These are phyloP conservation scores for Formicarius rufipectus DNA, from an alignment of 2,113 vertebrate genomes.

Conservation along the genomic window DNA sequence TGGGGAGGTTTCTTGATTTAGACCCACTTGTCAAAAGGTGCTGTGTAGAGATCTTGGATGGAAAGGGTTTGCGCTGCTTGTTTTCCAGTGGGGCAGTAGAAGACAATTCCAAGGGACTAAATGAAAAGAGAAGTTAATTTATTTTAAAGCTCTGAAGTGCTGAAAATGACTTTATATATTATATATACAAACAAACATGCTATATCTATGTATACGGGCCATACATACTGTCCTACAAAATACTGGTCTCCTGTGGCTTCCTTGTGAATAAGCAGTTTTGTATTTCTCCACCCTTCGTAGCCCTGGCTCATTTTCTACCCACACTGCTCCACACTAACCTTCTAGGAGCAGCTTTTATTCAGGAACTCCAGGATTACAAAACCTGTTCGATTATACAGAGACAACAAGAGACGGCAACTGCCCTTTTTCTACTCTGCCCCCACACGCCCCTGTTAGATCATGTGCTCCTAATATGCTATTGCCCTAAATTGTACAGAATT, in stretches of 20 bases:
- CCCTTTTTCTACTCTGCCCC: neutral
- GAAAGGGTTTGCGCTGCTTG: slow-evolving; percentile 89
- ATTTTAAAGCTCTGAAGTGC: neutral
- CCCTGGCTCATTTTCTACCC: neutral
- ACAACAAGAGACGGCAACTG: neutral
- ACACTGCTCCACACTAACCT: neutral
- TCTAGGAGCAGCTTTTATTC: neutral
- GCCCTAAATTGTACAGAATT: neutral
- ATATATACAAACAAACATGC: accelerated
- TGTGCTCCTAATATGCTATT: neutral
- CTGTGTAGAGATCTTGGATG: slow-evolving; percentile 81
- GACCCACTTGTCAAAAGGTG: slow-evolving; percentile 70
- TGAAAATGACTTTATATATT: neutral
- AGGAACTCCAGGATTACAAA: neutral
- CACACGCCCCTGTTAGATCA: neutral
- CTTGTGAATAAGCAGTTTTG: neutral
- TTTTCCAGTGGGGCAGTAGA: slow-evolving; percentile 88
- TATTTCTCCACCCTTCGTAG: neutral
- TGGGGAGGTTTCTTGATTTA: slow-evolving; percentile 80
- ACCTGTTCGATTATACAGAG: neutral
- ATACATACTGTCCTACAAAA: neutral
- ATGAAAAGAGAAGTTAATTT: neutral
- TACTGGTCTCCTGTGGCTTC: neutral
- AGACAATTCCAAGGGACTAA: slow-evolving; percentile 89
- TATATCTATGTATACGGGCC: neutral